Evolutionary conservation across 2,888 invertebrate species (phyloP), one percentile per base, ranked within the genome.

Genomic region (Tuberolachnus salignus): DNA sequence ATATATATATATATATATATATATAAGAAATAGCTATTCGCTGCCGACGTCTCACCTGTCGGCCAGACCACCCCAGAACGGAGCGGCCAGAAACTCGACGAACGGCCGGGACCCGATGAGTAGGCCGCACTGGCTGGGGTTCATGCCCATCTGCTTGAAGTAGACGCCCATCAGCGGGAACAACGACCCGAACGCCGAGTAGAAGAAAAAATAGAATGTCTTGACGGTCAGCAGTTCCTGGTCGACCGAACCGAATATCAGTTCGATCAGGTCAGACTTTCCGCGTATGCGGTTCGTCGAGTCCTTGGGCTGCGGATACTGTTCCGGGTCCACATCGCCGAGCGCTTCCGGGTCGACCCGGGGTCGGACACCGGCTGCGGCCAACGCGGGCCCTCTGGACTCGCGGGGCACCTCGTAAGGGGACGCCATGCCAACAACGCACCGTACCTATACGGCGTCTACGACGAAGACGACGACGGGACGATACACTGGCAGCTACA

Each of bases 61-160:
- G 42, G 98, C 98, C 83, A 97, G 89, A 75, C 93, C 93, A 71
- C 97, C 97, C 98, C 98, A 99, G 86, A 99, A 97, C 0, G 98
- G 99, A 1, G 97, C 97, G 80, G 97, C 94, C 75, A 97, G 88
- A 86, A 98, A 98, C 87, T 99, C 98, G 67, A 99, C 94, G 85
- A 99, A 95, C 1, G 98, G 98, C 81, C 99, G 89, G 83, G 95
- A 92, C 42, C 99, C 98, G 83, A 98, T 94, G n/a, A 95, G 89
- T 80, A 95, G 88, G 9, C 97, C 97, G 84, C 95, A 94, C 86
- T 98, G 97, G 21, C 93, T 93, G 1, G 98, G 95, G 87, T 97
- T 98, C 97, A 99, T 97, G 81, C 97, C 97, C 92, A 98, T 93
- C 88, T 98, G 98, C 88, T 99, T 99, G 89, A 99, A 99, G 87